These are phyloP conservation scores for Anoplophora glabripennis DNA, from an alignment of 1,140 invertebrate species.

Conservation along the genomic window DNA sequence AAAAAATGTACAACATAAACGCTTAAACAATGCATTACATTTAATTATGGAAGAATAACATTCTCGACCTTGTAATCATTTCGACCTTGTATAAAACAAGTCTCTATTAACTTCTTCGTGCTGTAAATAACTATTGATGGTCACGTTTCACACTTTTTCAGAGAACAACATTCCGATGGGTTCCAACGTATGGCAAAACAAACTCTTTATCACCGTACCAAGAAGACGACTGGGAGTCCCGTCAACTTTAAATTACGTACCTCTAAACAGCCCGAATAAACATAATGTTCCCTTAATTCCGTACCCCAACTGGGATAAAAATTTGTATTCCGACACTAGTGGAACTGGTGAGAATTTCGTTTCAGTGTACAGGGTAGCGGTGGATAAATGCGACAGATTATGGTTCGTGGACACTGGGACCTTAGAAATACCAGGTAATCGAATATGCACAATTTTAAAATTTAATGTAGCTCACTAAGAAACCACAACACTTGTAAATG, in stretches of 20 bases:
- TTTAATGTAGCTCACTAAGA: too few species aligned
- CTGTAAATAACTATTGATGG: too few species aligned
- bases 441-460: too few species aligned
- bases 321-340: slow-evolving; percentile 52
- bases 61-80: too few species aligned
- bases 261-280: slow-evolving; percentile 43
- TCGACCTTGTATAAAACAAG: too few species aligned
- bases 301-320: slow-evolving; percentile 60
- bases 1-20: too few species aligned
- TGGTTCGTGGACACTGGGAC: slow-evolving; percentile 74
- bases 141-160: slow-evolving; percentile 34
- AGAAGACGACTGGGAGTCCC: slow-evolving; percentile 64
- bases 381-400: slow-evolving; percentile 66
- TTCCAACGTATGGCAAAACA: slow-evolving; percentile 61
- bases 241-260: slow-evolving; percentile 67
- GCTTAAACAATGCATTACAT: too few species aligned
- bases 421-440: slow-evolving; percentile 52
- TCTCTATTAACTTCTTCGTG: too few species aligned
- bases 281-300: slow-evolving; percentile 54
- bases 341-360: slow-evolving; percentile 50
- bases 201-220: slow-evolving; percentile 70
- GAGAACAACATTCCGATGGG: slow-evolving; percentile 74
- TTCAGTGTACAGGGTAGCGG: slow-evolving; percentile 64
- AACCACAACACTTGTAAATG: too few species aligned
- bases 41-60: too few species aligned